Evolutionary conservation across 1,140 invertebrate species (phyloP), one percentile per base, ranked within the genome.

Genomic region (Eriocheir sinensis): DNA sequence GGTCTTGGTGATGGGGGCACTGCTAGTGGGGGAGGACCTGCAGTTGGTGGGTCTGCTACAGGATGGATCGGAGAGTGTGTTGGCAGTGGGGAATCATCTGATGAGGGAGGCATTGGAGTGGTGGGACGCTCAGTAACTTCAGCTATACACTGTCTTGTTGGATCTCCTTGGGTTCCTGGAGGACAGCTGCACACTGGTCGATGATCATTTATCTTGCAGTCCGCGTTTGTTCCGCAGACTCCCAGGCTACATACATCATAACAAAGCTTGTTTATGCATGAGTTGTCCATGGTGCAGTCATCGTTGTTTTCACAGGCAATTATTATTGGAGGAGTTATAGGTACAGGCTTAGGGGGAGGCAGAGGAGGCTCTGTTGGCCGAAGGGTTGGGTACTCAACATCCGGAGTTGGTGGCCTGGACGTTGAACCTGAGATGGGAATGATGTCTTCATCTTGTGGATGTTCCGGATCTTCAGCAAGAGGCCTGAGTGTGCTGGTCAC

Each of bases 101-200:
- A 98, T 98, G 96, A 99, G 99, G 6, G 98, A 97, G 94, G 98
- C 98, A 96, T 98, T 99, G 38, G 48, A 17, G 27, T 44, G 44
- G 79, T 36, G 40, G 95, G 95, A 41, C 60, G 88, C 38, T 93
- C 95, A 41, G 92, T 94, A 4, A 95, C 36, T 40, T 89, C 12
- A 32, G 95, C 94, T 34, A 72, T n/a, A 94, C 96, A 95, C 86
- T 92, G 48, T 48, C 89, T 40, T 41, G 91, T 93, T 38, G 96
- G 96, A 91, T 98, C 97, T 94, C 98, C 98, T 60, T 97, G 98
- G 96, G 97, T 98, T 40, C 97, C 97, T 94, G 97, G 96, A 79
- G 97, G 97, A 93, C 96, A 97, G 38, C 93, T 95, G 95, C 97
- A 97, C 15, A 96, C 96, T 41, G 96, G 96, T 38, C 96, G 95